Base-by-base conservation (phyloP, 1,140 invertebrate species). In the Drosophila persimilis region DNA sequence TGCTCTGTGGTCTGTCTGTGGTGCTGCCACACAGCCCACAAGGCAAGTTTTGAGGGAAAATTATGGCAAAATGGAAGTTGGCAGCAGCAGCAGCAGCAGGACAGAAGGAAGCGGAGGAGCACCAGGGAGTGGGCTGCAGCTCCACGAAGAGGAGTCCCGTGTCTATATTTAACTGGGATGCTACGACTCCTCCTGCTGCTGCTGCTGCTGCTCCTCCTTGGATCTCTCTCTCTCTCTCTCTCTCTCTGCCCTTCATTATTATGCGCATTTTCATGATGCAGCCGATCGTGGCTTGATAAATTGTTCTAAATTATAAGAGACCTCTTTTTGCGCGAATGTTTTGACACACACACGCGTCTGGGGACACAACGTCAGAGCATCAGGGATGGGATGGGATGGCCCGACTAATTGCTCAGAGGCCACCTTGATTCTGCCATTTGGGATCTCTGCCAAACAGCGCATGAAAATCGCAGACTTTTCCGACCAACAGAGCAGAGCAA, bases 21-120 rank as follows among this genome's bases (percentile, higher is more conserved):
- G 5, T 61, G 59, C 46, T 51, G 57, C 45, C 57, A 52, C 31
- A 9, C 63, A 57, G 63, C 81, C 80, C 75, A 75, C 75, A 75
- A 85, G 77, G 62, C 81, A 71, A 70, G 77, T 77, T 86, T 74
- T 39, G 35, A 39, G 35, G 45, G 67, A 77, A 84, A 86, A 85
- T 77, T 76, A 77, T 80, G 67, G 77, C 57, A 55, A 77, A 80
- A 80, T 70, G 60, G 31, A 73, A 72, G 69, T 58, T 86, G 77
- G 81, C 73, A 77, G 67, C 52, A 43, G 44, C 24, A 24, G 20
- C 1, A 20, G 17, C 20, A 20, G 20, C 39, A 73, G 35, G 57
- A 50, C 29, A 31, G 29, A 2, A 63, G 63, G 48, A 63, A 58
- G 50, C 53, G 15, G 43, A 46, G 4, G 8, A 47, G 35, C 35